These are phyloP conservation scores for Chelidonichthys spinosus DNA, from an alignment of 2,797 vertebrate genomes.

Conservation along the genomic window DNA sequence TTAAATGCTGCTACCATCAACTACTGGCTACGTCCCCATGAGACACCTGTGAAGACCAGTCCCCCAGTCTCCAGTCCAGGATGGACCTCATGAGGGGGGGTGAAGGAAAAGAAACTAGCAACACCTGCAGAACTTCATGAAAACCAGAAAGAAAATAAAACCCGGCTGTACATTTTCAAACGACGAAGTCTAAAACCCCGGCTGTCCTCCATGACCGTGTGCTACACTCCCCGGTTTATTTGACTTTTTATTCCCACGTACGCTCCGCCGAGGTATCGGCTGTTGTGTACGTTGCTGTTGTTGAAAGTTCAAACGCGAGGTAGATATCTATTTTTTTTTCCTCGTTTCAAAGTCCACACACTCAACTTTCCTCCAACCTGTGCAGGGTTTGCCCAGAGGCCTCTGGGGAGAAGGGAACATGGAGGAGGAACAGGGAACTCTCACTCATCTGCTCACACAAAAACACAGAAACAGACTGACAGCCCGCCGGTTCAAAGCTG, in stretches of 20 bases:
- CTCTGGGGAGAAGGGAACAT: constrained; percentile 76
- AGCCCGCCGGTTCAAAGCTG: constrained; percentile 82
- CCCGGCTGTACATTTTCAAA: constrained; percentile 51
- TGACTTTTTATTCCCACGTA: constrained; percentile 48
- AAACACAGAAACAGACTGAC: constrained; percentile 81
- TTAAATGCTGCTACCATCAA: neutral
- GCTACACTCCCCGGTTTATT: constrained; percentile 50
- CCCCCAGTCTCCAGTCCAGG: neutral
- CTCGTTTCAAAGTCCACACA: constrained; percentile 81
- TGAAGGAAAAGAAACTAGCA: neutral
- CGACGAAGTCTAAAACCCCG: constrained; percentile 25
- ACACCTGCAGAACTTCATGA: constrained; percentile 23
- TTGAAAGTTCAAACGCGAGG: constrained; percentile 76
- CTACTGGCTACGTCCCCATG: neutral
- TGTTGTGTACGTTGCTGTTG: constrained; percentile 71
- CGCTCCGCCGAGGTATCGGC: constrained; percentile 51
- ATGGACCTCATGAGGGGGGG: neutral
- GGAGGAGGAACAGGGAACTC: constrained; percentile 72
- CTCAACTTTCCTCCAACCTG: constrained; percentile 80
- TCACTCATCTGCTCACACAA: constrained; percentile 72
- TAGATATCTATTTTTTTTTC: constrained; percentile 52
- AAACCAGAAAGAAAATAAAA: constrained; percentile 24
- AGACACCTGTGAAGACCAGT: neutral
- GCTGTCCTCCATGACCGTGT: constrained; percentile 56
- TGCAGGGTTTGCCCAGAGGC: constrained; percentile 72